Evolutionary conservation across 1,140 invertebrate species (phyloP), one percentile per base, ranked within the genome.

Genomic region (Periplaneta americana): DNA sequence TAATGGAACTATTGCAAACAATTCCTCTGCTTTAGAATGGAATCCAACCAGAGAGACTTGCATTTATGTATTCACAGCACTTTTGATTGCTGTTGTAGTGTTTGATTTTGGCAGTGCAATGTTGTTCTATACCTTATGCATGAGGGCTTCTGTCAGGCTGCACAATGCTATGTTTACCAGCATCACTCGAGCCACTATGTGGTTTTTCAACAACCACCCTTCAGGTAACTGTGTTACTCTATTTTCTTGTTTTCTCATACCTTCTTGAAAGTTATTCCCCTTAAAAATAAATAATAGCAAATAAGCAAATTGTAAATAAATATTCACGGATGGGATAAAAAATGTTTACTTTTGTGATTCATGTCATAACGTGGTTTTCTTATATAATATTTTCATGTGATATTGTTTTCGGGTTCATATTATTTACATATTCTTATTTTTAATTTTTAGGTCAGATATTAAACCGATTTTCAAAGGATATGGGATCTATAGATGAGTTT

Each of bases 381-480:
- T n/a, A n/a, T n/a, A n/a, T n/a, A n/a, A n/a, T n/a, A n/a, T n/a
- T n/a, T n/a, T n/a, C n/a, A n/a, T n/a, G n/a, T n/a, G n/a, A n/a
- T n/a, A n/a, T n/a, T n/a, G n/a, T n/a, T n/a, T n/a, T n/a, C n/a
- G n/a, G n/a, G n/a, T n/a, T n/a, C n/a, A n/a, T n/a, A n/a, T n/a
- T n/a, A n/a, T n/a, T n/a, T n/a, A n/a, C n/a, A n/a, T n/a, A n/a
- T n/a, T n/a, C n/a, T n/a, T n/a, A n/a, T n/a, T n/a, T 15, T 77
- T 34, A 34, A 34, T 32, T 78, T 78, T 79, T 74, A 85, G 94
- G 94, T 4, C 88, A 93, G 2, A 94, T 95, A 84, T 88, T 95
- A 37, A 95, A 97, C 85, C 89, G 95, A 81, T 96, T 96, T 88
- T 94, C 95, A 0, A 96, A 96, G 88, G 96, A 98, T 86, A 92